Evolutionary conservation across 1,140 invertebrate species (phyloP).

Genomic region (Drosophila nannoptera): DNA sequence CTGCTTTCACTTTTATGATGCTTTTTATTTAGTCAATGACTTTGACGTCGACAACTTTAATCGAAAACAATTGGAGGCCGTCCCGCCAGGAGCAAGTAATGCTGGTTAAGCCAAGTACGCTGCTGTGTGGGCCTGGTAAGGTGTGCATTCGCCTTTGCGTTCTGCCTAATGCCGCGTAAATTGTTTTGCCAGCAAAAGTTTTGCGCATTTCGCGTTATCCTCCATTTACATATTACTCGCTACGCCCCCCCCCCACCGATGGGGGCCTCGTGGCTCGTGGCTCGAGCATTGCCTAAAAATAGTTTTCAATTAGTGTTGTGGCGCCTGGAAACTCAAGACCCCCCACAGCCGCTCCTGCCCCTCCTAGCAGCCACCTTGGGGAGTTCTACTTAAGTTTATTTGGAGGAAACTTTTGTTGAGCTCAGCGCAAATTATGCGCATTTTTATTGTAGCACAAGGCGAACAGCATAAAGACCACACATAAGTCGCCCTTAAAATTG

Average conservation of each 20-base stretch:
- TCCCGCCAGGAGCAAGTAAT: background rate
- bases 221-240: conserved; percentile 67
- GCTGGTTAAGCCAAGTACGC: conserved; percentile 1
- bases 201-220: conserved; percentile 74
- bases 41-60: conserved; percentile 75
- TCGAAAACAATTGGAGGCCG: conserved; percentile 63
- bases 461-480: conserved; percentile 22
- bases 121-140: conserved; percentile 35
- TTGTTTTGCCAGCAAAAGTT: conserved; percentile 74
- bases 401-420: conserved; percentile 57
- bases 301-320: conserved; percentile 72
- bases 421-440: conserved; percentile 69
- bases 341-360: background rate
- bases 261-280: background rate
- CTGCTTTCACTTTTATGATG: conserved; percentile 73
- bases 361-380: conserved; percentile 26
- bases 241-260: conserved; percentile 25
- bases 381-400: conserved; percentile 69
- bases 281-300: conserved; percentile 56
- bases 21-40: conserved; percentile 76
- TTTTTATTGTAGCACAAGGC: conserved; percentile 55
- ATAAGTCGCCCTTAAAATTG: conserved; percentile 27
- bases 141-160: conserved; percentile 74
- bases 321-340: conserved; percentile 30
- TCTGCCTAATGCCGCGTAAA: conserved; percentile 75